These are phyloP conservation scores for Upupa epops DNA, from an alignment of 2,113 vertebrate species.

Conservation along the genomic window DNA sequence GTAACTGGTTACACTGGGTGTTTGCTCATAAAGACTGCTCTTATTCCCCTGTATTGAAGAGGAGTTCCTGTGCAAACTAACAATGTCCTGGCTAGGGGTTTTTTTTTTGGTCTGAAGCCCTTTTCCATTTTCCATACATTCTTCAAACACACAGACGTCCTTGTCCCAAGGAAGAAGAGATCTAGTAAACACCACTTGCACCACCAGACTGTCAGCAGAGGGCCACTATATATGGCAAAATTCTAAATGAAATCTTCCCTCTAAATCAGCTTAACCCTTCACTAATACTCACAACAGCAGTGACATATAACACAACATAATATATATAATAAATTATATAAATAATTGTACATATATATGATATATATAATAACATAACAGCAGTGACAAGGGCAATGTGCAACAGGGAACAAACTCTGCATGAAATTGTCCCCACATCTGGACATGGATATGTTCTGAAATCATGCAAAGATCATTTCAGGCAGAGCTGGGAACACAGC, in stretches of 20 bases:
- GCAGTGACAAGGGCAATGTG: neutral
- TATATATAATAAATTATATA: no score
- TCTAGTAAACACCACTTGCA: neutral
- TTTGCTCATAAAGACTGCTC: neutral
- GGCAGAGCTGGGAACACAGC: neutral
- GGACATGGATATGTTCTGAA: neutral
- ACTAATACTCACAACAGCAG: neutral
- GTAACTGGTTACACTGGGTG: neutral
- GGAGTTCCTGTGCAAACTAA: neutral
- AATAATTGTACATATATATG: no score
- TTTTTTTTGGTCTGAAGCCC: neutral
- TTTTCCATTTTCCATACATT: neutral
- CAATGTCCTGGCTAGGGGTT: neutral
- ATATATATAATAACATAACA: neutral
- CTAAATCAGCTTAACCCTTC: neutral
- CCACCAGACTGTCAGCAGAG: neutral
- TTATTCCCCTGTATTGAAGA: neutral
- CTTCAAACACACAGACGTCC: neutral
- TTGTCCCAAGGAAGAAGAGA: neutral
- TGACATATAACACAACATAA: neutral
- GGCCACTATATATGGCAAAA: neutral
- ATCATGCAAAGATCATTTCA: neutral
- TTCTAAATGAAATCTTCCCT: neutral
- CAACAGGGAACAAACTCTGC: neutral
- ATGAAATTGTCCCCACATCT: neutral